A percentile compares a stretch with the other conserved stretches of the same genome.
phyloP scores from a whole-genome alignment of 2,888 invertebrate species.

The Pachycephus smyrnensis region DNA sequence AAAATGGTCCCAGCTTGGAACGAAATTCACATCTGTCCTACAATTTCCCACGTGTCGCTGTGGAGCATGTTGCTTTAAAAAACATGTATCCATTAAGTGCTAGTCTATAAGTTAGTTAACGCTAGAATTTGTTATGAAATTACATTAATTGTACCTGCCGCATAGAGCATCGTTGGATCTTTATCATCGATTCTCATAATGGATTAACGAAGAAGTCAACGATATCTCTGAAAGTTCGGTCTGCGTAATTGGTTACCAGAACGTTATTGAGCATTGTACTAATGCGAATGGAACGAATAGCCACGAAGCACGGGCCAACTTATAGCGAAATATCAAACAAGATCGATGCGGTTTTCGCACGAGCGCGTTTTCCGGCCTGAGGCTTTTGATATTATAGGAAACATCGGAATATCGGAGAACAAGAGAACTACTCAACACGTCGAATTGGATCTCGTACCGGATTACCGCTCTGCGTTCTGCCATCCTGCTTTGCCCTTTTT shows the following conservation, averaged over 20 bases:
- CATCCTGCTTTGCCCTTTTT: conserved; percentile 40
- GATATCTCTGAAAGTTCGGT: conserved; percentile 25
- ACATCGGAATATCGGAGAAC: conserved; percentile 1
- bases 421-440: background rate
- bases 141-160: conserved; percentile 62
- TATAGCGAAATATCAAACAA: background rate
- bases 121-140: conserved; percentile 60
- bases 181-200: conserved; percentile 38
- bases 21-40: background rate
- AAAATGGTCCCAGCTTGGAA: background rate
- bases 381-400: background rate
- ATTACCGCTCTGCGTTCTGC: background rate
- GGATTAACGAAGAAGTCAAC: conserved; percentile 34
- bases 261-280: background rate
- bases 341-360: background rate
- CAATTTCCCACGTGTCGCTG: background rate
- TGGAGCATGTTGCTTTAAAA: conserved; percentile 9
- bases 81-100: conserved; percentile 44
- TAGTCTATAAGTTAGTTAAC: conserved; percentile 64
- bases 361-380: background rate
- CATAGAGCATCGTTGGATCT: conserved; percentile 65
- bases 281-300: background rate
- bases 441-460: background rate
- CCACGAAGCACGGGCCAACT: background rate
- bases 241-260: conserved; percentile 20